Percentiles rank a stretch among this genome's conserved stretches.
Evolutionary conservation across 2,797 vertebrate species (phyloP).

Genomic region (Rhynchonycteris naso): DNA sequence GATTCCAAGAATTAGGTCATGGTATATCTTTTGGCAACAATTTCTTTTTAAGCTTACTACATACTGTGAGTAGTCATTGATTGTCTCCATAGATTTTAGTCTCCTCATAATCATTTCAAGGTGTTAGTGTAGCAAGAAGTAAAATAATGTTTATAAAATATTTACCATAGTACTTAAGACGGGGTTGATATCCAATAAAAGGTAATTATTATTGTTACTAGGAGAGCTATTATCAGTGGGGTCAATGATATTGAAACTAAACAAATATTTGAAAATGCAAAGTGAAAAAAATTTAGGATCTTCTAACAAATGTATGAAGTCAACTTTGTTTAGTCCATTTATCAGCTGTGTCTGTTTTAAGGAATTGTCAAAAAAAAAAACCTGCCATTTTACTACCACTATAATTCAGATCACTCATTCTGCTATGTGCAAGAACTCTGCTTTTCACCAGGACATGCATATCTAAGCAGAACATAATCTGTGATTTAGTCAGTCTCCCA

Average conservation of each 20-base stretch:
- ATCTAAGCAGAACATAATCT: conserved; percentile 61
- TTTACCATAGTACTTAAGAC: not conserved
- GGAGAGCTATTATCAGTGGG: not conserved
- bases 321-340: conserved; percentile 38
- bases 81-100: not conserved
- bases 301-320: not conserved
- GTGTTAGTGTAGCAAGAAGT: not conserved
- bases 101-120: not conserved
- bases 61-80: not conserved
- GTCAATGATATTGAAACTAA: not conserved
- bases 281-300: not conserved
- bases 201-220: not conserved
- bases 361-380: conserved; percentile 60
- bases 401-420: conserved; percentile 61
- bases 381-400: conserved; percentile 41
- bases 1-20: not conserved
- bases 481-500: conserved; percentile 46
- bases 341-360: conserved; percentile 49
- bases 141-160: not conserved
- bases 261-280: conserved; percentile 12
- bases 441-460: conserved; percentile 59
- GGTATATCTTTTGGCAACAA: not conserved
- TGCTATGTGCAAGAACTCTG: conserved; percentile 47
- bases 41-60: not conserved
- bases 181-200: not conserved